A percentile compares a stretch with the other conserved stretches of the same genome.
phyloP scores from a whole-genome alignment of 2,797 vertebrate species.

The Acropternis orthonyx region DNA sequence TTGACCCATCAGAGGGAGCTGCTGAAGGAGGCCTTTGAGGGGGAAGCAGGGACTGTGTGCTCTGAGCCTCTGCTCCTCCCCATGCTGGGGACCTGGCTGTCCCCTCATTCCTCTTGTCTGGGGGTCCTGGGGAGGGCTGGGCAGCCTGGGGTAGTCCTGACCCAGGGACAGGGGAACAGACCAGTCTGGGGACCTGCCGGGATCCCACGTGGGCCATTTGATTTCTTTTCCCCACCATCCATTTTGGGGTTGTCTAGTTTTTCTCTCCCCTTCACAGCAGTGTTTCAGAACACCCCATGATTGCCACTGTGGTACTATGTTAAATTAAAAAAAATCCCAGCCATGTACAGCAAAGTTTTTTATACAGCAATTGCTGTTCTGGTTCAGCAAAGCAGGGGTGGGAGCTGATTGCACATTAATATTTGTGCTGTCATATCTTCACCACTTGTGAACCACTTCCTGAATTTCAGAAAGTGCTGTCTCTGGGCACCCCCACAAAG shows the following conservation, averaged over 20 bases:
- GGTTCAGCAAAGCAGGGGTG: not conserved
- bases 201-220: rapidly evolving
- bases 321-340: not conserved
- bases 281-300: not conserved
- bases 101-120: rapidly evolving
- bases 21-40: constrained; percentile 42
- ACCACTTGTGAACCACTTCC: not conserved
- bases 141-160: not conserved
- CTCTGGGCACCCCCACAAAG: not conserved
- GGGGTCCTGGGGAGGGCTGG: not conserved
- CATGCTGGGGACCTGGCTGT: rapidly evolving
- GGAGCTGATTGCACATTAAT: rapidly evolving
- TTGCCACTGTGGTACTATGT: not conserved
- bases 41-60: not conserved
- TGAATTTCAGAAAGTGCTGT: not conserved
- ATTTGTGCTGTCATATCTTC: rapidly evolving
- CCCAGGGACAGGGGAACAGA: not conserved
- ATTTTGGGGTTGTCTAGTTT: not conserved
- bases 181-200: rapidly evolving
- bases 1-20: not conserved
- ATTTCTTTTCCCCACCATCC: not conserved
- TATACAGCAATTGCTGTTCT: rapidly evolving
- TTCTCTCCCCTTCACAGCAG: not conserved
- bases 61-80: not conserved
- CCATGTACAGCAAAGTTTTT: rapidly evolving